These are phyloP conservation scores for Petrophora chlorosata DNA, from an alignment of 2,888 invertebrate genomes.

Conservation along the genomic window DNA sequence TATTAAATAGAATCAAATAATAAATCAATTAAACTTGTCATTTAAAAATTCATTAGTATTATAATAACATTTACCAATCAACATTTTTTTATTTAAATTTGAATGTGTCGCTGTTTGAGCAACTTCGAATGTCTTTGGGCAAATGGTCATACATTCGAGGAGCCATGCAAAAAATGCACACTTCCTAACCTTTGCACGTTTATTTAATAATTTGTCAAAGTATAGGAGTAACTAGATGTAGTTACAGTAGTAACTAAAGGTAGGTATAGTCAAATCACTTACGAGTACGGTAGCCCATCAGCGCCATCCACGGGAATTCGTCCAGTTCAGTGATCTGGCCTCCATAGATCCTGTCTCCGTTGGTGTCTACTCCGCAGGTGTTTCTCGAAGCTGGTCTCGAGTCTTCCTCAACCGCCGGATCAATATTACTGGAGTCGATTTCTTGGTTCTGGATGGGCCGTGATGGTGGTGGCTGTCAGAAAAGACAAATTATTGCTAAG, in stretches of 20 bases:
- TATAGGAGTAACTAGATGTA: too few relatives aligned
- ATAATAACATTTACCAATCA: too few relatives aligned
- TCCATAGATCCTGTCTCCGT: conserved; percentile 84
- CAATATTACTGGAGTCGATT: conserved; percentile 32
- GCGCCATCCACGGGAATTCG: conserved; percentile 86
- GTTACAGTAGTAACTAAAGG: neutral
- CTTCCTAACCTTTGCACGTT: too few relatives aligned
- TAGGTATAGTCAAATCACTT: conserved; percentile 36
- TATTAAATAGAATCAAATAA: too few relatives aligned
- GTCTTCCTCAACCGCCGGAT: conserved; percentile 52
- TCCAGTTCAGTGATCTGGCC: conserved; percentile 85
- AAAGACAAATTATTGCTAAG: neutral
- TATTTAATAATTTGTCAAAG: too few relatives aligned
- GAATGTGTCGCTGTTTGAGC: too few relatives aligned
- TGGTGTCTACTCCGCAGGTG: conserved; percentile 82
- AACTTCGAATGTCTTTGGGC: too few relatives aligned
- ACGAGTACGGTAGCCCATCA: conserved; percentile 83
- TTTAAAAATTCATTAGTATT: too few relatives aligned
- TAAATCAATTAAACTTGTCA: too few relatives aligned
- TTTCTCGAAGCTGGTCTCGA: conserved; percentile 56
- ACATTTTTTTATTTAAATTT: too few relatives aligned
- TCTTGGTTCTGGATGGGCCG: conserved; percentile 31
- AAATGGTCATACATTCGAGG: too few relatives aligned
- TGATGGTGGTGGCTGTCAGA: conserved; percentile 35
- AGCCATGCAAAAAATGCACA: too few relatives aligned